Base-by-base conservation (phyloP, 2,888 invertebrate species). In the Drosophila quinaria region DNA sequence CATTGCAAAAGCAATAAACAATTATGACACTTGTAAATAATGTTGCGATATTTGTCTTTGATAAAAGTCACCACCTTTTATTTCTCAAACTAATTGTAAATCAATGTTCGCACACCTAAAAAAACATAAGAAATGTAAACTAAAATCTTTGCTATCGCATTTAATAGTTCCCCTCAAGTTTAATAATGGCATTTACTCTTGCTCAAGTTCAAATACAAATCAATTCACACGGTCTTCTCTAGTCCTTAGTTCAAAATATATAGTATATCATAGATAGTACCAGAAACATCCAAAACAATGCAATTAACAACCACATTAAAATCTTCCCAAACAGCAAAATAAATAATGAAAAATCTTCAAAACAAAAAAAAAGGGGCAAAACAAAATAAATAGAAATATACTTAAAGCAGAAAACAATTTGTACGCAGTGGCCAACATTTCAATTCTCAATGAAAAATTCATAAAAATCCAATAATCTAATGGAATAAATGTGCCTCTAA, bases 221-320 rank as follows among this genome's bases (percentile, higher is more conserved):
- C 78, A 78, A 78, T 64, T 60, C 71, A 46, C 76, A 69, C 42
- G 37, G 35, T 8, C 25, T n/a, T 11, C 13, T 13, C 19, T 15
- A 42, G n/a, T 35, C 55, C 64, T 37, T 42, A 46, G 50, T 49
- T 31, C 50, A 41, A 33, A 5, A 25, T 8, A 29, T 37, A 55
- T 42, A 29, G 5, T 35, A 37, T 61, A 47, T 19, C 46, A 15
- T 22, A 55, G n/a, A 22, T 63, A 56, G 31, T 10, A 37, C 8
- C 37, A 25, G 47, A 31, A 13, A 22, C n/a, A 62, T 11, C 41
- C 49, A 54, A 50, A 63, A 64, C 47, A 66, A 66, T 42, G n/a
- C 80, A 50, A 80, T 71, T 76, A 78, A 64, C 76, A 71, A 62
- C 60, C 46, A 80, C 61, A 80, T 77, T 76, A 77, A 59, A 75